phyloP scores from a whole-genome alignment of 2,888 invertebrate genomes.

The Kryphioiulus occultus region DNA sequence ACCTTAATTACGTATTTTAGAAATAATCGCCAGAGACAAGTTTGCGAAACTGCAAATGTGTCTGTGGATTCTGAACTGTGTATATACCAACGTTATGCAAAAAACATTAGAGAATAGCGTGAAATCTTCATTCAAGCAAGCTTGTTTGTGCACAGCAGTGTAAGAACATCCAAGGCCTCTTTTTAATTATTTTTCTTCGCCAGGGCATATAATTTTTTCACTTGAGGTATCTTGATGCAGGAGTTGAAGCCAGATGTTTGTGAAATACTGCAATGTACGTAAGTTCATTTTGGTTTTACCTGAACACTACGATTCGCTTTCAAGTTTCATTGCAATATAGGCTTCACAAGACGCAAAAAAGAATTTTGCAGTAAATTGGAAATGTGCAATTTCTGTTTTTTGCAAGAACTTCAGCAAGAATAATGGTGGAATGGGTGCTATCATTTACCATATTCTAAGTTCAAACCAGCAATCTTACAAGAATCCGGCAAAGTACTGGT shows the following conservation, averaged over 20 bases:
- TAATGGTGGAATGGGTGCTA: background rate
- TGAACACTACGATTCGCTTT: background rate
- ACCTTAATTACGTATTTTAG: no score
- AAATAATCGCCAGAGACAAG: no score
- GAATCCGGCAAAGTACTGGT: no score
- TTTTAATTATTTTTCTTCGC: conserved; percentile 7
- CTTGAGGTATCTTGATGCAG: background rate
- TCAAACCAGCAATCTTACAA: background rate
- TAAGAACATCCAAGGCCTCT: background rate
- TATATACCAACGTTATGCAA: background rate
- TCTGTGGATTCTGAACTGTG: no score
- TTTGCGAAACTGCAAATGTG: no score
- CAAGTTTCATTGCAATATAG: background rate
- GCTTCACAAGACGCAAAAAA: background rate
- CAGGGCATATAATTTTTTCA: background rate
- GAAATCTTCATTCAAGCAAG: background rate
- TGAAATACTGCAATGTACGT: background rate
- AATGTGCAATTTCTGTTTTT: background rate
- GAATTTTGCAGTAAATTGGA: background rate
- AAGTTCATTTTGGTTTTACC: background rate
- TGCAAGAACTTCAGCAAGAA: background rate
- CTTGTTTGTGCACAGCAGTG: background rate
- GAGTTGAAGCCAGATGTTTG: background rate
- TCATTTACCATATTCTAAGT: background rate
- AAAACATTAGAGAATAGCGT: background rate